Evolutionary conservation across 2,797 vertebrate genomes (phyloP), one percentile per base, ranked within the genome.

Genomic region (Decapterus maruadsi): DNA sequence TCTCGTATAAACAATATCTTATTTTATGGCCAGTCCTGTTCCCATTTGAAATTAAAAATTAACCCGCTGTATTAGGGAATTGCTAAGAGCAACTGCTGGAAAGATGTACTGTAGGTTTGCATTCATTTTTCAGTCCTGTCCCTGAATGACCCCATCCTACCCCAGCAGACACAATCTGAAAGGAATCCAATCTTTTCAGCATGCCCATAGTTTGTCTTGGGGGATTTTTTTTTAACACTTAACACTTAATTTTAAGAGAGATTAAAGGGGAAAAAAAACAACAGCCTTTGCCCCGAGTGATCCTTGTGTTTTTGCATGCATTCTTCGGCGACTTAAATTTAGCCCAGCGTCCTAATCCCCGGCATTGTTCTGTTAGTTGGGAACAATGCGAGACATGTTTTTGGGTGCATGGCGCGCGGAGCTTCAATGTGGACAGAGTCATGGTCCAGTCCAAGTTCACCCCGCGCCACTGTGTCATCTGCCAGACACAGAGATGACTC

Each of bases 401-500:
- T 80, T 34, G 74, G 82, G 78, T 67, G 76, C 81, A 60, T 31
- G 26, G 85, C 29, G 16, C 75, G 73, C 57, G 43, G 45, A 56
- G 82, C 64, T 69, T 68, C 43, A 82, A 55, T 38, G 72, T 75
- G 87, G 75, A 84, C 53, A 20, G 84, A 88, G 88, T 87, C 82
- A 53, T 36, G 86, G 84, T 82, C 87, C 80, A 60, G 85, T 86
- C 83, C 90, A 90, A 92, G 80, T 92, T 93, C 73, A 89, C 72
- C 84, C 70, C 61, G 77, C 72, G 86, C 85, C 84, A 67, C 81
- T 59, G 82, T 85, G 91, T 92, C 91, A 83, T 84, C 83, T 71
- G 64, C 81, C 81, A 81, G 90, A 91, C 89, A 70, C 20, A 40
- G 80, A 77, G 87, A 93, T 95, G 93, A 94, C 81, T 93, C 93